Percentiles rank a stretch among this genome's conserved stretches.
Evolutionary conservation across 2,113 vertebrate species (phyloP).

Genomic region (Geococcyx californianus): DNA sequence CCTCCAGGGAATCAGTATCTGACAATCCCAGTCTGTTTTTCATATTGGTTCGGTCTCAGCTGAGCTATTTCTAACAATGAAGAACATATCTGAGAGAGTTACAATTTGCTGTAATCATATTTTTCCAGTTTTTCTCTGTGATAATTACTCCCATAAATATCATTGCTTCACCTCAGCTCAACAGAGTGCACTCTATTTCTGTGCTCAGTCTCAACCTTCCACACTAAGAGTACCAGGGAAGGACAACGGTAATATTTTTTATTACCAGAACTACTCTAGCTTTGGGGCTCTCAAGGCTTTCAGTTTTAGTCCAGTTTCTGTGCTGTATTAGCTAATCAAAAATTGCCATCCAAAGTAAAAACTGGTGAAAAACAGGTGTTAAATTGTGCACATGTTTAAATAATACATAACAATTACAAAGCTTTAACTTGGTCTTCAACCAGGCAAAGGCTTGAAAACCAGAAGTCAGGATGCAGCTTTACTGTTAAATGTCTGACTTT

Average conservation of each 20-base stretch:
- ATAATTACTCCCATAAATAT: slow-evolving; percentile 62
- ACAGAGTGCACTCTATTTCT: slow-evolving; percentile 3
- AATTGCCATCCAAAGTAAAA: neutral
- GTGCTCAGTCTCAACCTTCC: neutral
- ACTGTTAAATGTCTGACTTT: neutral
- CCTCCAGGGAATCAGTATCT: neutral
- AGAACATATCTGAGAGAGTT: slow-evolving; percentile 36
- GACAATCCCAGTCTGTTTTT: slow-evolving; percentile 11
- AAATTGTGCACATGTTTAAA: neutral
- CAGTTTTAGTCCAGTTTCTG: neutral
- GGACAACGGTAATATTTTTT: neutral
- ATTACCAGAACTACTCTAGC: neutral
- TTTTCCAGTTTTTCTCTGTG: slow-evolving; percentile 57
- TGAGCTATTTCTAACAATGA: slow-evolving; percentile 41
- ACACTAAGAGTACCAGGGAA: neutral
- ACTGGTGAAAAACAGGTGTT: neutral
- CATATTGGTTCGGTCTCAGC: slow-evolving; percentile 26
- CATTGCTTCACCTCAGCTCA: slow-evolving; percentile 50
- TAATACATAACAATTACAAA: neutral
- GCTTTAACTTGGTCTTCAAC: neutral
- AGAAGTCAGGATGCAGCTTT: neutral
- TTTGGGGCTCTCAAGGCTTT: neutral
- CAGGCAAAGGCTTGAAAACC: neutral
- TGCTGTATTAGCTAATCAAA: neutral
- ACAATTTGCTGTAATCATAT: slow-evolving; percentile 55